These are phyloP conservation scores for Pelodiscus sinensis DNA, from an alignment of 2,113 vertebrate species.

Conservation along the genomic window DNA sequence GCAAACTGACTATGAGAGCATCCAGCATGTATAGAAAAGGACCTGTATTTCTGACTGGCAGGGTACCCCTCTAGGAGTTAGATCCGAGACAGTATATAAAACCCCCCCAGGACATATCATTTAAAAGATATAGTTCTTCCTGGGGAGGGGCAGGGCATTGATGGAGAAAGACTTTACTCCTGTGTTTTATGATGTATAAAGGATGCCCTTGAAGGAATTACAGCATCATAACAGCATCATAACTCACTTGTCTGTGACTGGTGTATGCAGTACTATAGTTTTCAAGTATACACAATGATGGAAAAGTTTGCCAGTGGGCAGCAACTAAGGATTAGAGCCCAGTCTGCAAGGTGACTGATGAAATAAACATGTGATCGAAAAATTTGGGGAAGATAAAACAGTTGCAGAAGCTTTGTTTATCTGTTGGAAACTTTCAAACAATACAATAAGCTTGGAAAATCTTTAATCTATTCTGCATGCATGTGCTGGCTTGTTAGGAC, in stretches of 20 bases:
- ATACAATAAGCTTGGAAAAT: neutral
- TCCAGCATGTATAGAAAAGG: neutral
- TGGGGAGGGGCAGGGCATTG: neutral
- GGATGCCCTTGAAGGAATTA: neutral
- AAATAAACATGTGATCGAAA: neutral
- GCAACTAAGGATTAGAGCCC: neutral
- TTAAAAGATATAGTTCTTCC: neutral
- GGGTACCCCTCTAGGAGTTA: neutral
- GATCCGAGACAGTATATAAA: neutral
- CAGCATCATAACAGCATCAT: accelerated
- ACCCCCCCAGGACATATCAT: neutral
- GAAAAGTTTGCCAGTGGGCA: neutral
- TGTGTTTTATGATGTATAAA: neutral
- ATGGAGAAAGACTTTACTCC: neutral
- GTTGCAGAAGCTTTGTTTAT: neutral
- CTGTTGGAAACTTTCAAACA: neutral
- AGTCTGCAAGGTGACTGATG: neutral
- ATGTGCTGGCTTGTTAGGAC: neutral
- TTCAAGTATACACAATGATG: neutral
- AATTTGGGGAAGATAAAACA: neutral
- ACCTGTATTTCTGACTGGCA: neutral
- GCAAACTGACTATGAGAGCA: neutral
- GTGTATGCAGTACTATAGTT: neutral
- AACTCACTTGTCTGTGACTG: neutral
- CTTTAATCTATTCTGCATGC: neutral